A percentile compares a stretch with the other conserved stretches of the same genome.
Evolutionary conservation across 2,888 invertebrate genomes (phyloP).

Genomic region (Limnephilus marmoratus): DNA sequence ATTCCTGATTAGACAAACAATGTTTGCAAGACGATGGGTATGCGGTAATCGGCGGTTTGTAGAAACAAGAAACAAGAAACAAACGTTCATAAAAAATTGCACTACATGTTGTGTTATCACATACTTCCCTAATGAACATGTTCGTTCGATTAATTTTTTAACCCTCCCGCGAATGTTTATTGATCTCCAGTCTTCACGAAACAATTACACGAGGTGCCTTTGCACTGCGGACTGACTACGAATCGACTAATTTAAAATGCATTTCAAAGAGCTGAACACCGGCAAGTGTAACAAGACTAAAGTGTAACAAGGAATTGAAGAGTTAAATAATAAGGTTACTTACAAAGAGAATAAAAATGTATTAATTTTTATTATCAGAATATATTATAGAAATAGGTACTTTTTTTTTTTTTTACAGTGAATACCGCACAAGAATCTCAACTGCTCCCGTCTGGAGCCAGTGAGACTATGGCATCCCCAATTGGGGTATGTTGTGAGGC

Average conservation of each 20-base stretch:
- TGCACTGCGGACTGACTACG: neutral
- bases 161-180: neutral
- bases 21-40: neutral
- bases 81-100: neutral
- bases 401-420: no score
- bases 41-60: neutral
- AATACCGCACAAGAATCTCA: no score
- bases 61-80: neutral
- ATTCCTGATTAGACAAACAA: neutral
- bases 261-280: neutral
- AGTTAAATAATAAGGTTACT: neutral
- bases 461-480: no score
- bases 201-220: neutral
- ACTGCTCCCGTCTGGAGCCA: no score
- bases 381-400: no score
- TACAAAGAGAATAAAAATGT: neutral
- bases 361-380: no score
- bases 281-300: neutral
- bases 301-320: neutral
- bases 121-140: neutral
- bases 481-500: no score
- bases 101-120: neutral
- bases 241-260: neutral
- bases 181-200: neutral
- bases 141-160: neutral